phyloP scores from a whole-genome alignment of 2,113 vertebrate genomes.

The Etheostoma cragini region DNA sequence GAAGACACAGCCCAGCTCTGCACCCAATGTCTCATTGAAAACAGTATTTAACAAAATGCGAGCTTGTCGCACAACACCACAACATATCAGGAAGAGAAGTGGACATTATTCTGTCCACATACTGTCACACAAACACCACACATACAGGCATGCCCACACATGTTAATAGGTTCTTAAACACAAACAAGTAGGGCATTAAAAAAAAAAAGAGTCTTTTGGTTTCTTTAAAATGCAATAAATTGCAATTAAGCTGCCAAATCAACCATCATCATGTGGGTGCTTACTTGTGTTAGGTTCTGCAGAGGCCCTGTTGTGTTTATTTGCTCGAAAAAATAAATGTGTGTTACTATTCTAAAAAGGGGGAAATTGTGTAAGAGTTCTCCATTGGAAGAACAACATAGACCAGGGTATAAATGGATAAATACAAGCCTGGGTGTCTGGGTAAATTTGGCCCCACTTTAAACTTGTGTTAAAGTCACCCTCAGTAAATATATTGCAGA shows the following conservation, averaged over 20 bases:
- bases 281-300: slow-evolving; percentile 25
- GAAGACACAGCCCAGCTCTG: slow-evolving; percentile 72
- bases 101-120: slow-evolving; percentile 65
- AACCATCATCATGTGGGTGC: slow-evolving; percentile 6
- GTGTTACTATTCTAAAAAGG: slow-evolving; percentile 1
- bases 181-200: slow-evolving; percentile 31
- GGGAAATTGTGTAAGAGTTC: not conserved
- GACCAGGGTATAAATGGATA: slow-evolving; percentile 22
- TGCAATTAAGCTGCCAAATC: slow-evolving; percentile 18
- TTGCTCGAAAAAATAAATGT: slow-evolving; percentile 1
- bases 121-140: slow-evolving; percentile 73
- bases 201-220: not conserved
- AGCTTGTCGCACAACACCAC: slow-evolving; percentile 73
- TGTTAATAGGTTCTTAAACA: slow-evolving; percentile 74
- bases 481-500: slow-evolving; percentile 67
- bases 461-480: slow-evolving; percentile 53
- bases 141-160: slow-evolving; percentile 78
- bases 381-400: slow-evolving; percentile 17
- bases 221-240: slow-evolving; percentile 9
- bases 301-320: slow-evolving; percentile 17
- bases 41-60: slow-evolving; percentile 73
- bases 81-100: slow-evolving; percentile 67
- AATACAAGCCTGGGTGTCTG: slow-evolving; percentile 57
- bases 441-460: slow-evolving; percentile 55
- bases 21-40: slow-evolving; percentile 63